Evolutionary conservation across 2,888 invertebrate genomes (phyloP), one percentile per base, ranked within the genome.

Genomic region (Callinectes sapidus): DNA sequence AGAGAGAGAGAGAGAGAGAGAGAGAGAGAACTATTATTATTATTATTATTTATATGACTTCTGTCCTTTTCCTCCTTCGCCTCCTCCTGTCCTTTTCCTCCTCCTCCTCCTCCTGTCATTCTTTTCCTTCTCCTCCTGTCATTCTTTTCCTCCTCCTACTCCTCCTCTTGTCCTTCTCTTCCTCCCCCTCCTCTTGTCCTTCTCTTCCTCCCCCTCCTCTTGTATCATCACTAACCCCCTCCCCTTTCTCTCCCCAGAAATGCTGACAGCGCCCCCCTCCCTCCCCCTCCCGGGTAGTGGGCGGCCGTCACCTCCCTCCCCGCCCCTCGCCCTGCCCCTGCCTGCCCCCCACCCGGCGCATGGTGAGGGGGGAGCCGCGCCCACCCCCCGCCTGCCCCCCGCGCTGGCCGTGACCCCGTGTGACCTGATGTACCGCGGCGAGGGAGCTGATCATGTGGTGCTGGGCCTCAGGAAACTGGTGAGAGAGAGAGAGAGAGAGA

Each of bases 381-480:
- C 35, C 28, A 28, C 89, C 54, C 89, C 89, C 14, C 87, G 35
- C n/a, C 54, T 54, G n/a, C 87, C 28, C 66, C 71, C 91, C 8
- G 32, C 54, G 18, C 48, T 87, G 32, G n/a, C 39, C 23, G 91
- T 87, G 87, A 77, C 87, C 87, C 39, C 91, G 32, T 16, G 3
- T 61, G 85, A 92, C 86, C 89, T 92, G 89, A 86, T 89, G 32
- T 91, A 91, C 48, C 66, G 61, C 6, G 91, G 89, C n/a, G 91
- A 91, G 28, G 91, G 91, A 5, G 91, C 91, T 14, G 91, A 91
- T 61, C 91, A 91, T 39, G 55, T 91, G 42, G 91, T 91, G 42
- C 87, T 87, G 48, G 87, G 54, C n/a, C 87, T 87, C 28, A n/a
- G 87, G 28, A 48, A 87, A 23, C 87, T 54, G 42, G 87, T 87